phyloP scores from a whole-genome alignment of 2,888 invertebrate species.

The Perdita meconis region DNA sequence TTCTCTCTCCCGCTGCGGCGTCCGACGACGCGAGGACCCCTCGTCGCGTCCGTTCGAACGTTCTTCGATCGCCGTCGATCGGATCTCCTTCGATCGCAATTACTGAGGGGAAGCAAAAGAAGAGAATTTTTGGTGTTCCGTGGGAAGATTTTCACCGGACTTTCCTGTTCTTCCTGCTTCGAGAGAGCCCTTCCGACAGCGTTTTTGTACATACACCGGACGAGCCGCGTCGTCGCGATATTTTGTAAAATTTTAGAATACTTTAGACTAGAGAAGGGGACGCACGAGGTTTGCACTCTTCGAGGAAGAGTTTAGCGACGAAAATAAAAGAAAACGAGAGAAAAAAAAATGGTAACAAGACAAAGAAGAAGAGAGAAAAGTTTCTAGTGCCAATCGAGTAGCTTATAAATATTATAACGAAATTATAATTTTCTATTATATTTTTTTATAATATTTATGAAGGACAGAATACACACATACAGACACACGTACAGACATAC shows the following conservation, averaged over 20 bases:
- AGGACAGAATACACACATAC: conserved; percentile 21
- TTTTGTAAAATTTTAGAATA: conserved; percentile 55
- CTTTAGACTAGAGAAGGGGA: conserved; percentile 26
- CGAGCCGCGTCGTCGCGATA: conserved; percentile 39
- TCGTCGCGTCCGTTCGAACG: conserved; percentile 29
- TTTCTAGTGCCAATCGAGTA: conserved; percentile 65
- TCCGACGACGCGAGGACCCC: conserved; percentile 47
- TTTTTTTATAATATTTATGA: conserved; percentile 65
- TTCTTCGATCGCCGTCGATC: conserved; percentile 32
- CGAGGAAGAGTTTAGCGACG: conserved; percentile 11
- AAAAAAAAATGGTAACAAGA: no score
- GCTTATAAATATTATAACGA: conserved; percentile 66
- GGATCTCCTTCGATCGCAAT: conserved; percentile 42
- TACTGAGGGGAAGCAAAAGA: background rate
- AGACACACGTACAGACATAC: conserved; percentile 14
- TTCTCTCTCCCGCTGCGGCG: conserved; percentile 29
- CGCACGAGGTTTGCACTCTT: conserved; percentile 11
- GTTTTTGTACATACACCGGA: conserved; percentile 49
- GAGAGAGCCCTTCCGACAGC: conserved; percentile 20
- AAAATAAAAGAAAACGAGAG: background rate
- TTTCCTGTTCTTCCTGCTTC: conserved; percentile 43
- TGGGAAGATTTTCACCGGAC: background rate
- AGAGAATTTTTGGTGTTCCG: background rate
- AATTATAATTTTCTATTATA: conserved; percentile 66
- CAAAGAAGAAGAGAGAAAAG: background rate